Evolutionary conservation across 2,797 vertebrate genomes (phyloP).

Genomic region (Crenichthys baileyi): DNA sequence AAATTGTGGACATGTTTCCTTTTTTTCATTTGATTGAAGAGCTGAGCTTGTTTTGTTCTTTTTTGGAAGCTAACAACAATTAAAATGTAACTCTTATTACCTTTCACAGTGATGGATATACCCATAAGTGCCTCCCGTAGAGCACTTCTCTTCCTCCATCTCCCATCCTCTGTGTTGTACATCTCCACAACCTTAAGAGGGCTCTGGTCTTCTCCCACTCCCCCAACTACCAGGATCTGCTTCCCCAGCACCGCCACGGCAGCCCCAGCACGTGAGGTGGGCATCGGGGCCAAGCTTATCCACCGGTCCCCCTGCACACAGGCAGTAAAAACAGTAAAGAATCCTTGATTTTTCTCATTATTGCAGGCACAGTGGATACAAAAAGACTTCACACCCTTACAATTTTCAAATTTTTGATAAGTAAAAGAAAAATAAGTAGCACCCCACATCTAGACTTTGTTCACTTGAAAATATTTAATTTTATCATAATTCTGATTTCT

Average conservation of each 20-base stretch:
- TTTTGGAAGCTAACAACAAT: not conserved
- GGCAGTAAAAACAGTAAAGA: not conserved
- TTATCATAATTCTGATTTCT: too few relatives aligned
- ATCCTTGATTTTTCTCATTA: not conserved
- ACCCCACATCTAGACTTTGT: not conserved
- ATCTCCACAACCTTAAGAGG: constrained; percentile 94
- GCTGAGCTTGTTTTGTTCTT: not conserved
- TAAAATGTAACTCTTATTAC: constrained; percentile 64
- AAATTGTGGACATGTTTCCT: not conserved
- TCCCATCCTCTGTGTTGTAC: constrained; percentile 92
- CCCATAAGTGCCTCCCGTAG: constrained; percentile 94
- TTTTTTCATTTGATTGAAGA: not conserved
- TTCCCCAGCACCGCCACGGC: constrained; percentile 89
- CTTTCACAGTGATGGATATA: constrained; percentile 91
- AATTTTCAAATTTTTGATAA: not conserved
- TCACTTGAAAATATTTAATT: not conserved
- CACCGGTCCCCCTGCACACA: constrained; percentile 88
- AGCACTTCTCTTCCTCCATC: constrained; percentile 92
- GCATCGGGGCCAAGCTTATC: constrained; percentile 88
- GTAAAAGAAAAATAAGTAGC: not conserved
- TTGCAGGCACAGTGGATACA: not conserved
- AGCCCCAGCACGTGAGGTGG: constrained; percentile 90
- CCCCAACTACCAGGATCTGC: constrained; percentile 93
- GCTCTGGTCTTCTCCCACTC: constrained; percentile 88
- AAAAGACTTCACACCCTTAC: not conserved